Percentiles rank a stretch among this genome's conserved stretches.
phyloP scores from a whole-genome alignment of 2,888 invertebrate genomes.

The Chymomyza amoena region DNA sequence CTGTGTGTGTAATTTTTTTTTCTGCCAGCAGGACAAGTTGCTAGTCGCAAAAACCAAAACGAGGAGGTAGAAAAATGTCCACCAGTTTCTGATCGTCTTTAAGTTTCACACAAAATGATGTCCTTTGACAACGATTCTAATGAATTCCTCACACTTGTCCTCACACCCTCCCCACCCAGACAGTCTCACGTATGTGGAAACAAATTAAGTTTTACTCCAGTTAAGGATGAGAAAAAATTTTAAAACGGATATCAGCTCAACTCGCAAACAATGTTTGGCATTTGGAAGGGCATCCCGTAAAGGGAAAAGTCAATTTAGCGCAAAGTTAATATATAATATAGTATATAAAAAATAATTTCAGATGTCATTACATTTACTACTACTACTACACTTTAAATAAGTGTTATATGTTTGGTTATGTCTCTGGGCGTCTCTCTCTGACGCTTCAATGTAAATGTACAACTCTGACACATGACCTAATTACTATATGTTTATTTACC shows the following conservation, averaged over 20 bases:
- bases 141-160: neutral
- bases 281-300: neutral
- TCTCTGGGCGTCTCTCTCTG: no score
- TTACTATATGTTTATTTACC: no score
- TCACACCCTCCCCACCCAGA: neutral
- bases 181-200: conserved; percentile 5
- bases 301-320: neutral
- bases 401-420: neutral
- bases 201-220: conserved; percentile 57
- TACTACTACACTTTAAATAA: neutral
- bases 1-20: conserved; percentile 21
- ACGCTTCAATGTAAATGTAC: no score
- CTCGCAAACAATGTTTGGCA: conserved; percentile 4
- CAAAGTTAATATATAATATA: conserved; percentile 26
- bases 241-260: conserved; percentile 52
- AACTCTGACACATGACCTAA: no score
- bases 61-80: neutral
- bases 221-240: conserved; percentile 24
- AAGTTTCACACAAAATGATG: conserved; percentile 55
- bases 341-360: conserved; percentile 4
- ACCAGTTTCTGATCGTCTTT: conserved; percentile 26
- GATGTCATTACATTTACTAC: neutral
- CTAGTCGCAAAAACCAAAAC: conserved; percentile 28
- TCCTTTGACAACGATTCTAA: conserved; percentile 12
- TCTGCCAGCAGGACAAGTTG: conserved; percentile 41